phyloP scores from a whole-genome alignment of 2,113 vertebrate species.

The Microtus montanus region DNA sequence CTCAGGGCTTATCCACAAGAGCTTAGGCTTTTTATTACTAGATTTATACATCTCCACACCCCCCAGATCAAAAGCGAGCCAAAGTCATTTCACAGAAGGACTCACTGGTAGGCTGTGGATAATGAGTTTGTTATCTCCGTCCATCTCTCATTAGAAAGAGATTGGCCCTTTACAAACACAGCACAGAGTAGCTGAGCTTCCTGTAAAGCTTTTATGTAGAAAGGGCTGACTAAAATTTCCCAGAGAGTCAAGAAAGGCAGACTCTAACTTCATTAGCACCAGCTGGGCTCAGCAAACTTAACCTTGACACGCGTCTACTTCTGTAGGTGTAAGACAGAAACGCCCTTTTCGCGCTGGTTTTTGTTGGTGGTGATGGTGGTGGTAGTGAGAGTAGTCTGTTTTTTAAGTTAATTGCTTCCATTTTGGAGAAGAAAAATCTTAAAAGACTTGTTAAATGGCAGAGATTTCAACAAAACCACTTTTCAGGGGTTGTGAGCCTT shows the following conservation, averaged over 20 bases:
- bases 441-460: constrained; percentile 68
- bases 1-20: constrained; percentile 61
- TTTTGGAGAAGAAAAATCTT: constrained; percentile 66
- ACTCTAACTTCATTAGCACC: constrained; percentile 36
- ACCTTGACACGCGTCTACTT: constrained; percentile 31
- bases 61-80: constrained; percentile 68
- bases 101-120: constrained; percentile 55
- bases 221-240: constrained; percentile 46
- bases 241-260: constrained; percentile 26
- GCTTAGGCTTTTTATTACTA: constrained; percentile 67
- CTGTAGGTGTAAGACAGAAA: constrained; percentile 39
- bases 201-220: constrained; percentile 59
- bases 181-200: constrained; percentile 50
- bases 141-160: constrained; percentile 68
- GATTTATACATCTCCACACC: constrained; percentile 59
- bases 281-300: constrained; percentile 18
- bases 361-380: neutral
- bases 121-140: constrained; percentile 72
- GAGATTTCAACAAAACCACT: constrained; percentile 51
- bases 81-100: constrained; percentile 69
- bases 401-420: constrained; percentile 50
- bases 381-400: neutral
- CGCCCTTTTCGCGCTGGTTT: neutral
- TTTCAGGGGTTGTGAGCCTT: neutral
- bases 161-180: constrained; percentile 62